phyloP scores from a whole-genome alignment of 1,140 invertebrate species.

The Anthonomus grandis region DNA sequence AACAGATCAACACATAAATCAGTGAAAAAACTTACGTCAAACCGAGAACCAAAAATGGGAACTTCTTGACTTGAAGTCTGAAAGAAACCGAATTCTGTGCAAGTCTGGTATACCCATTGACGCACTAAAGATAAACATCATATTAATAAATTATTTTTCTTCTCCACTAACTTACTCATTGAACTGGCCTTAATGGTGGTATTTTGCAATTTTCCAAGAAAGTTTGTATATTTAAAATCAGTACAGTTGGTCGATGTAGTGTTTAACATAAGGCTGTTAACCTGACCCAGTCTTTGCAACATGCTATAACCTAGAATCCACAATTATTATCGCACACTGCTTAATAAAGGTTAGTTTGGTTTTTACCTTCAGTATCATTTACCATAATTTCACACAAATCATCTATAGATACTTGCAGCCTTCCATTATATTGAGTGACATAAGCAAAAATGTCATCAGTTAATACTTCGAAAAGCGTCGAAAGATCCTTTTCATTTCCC shows the following conservation, averaged over 20 bases:
- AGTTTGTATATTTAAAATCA: slow-evolving; percentile 5
- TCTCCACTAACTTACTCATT: slow-evolving; percentile 16
- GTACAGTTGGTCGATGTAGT: not conserved
- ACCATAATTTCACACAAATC: slow-evolving; percentile 71
- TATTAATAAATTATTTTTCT: too few relatives aligned
- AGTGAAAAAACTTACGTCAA: slow-evolving; percentile 60
- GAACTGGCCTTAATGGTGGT: not conserved
- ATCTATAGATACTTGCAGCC: slow-evolving; percentile 67
- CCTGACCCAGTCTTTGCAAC: slow-evolving; percentile 7
- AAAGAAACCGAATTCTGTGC: slow-evolving; percentile 80
- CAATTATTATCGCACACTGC: not conserved
- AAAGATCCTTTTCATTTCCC: slow-evolving; percentile 62
- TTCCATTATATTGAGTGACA: slow-evolving; percentile 91
- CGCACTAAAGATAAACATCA: slow-evolving; percentile 51
- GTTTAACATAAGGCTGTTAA: slow-evolving; percentile 4
- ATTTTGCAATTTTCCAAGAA: not conserved
- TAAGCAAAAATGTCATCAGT: slow-evolving; percentile 59
- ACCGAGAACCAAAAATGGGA: slow-evolving; percentile 61
- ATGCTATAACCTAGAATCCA: not conserved
- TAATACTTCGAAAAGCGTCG: slow-evolving; percentile 60
- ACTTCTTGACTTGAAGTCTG: slow-evolving; percentile 63
- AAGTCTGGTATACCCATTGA: slow-evolving; percentile 79
- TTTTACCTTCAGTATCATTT: slow-evolving; percentile 53
- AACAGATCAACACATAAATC: slow-evolving; percentile 67
- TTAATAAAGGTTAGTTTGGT: not conserved